phyloP scores from a whole-genome alignment of 23 tunicate genomes.

The Phallusia fumigata region DNA sequence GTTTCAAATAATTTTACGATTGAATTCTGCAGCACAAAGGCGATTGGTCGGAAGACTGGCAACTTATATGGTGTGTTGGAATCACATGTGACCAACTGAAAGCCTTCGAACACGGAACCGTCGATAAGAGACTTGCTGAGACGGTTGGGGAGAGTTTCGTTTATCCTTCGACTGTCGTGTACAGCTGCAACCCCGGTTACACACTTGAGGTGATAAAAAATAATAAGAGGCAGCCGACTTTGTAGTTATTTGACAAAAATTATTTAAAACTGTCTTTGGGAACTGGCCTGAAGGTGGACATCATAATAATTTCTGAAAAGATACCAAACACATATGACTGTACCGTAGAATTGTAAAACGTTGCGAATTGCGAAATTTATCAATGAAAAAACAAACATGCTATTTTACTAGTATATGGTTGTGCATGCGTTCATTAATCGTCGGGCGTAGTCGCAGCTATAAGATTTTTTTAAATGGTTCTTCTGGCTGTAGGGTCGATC shows the following conservation, averaged over 20 bases:
- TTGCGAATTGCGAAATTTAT: no score
- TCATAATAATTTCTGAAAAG: no score
- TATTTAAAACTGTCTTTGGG: no score
- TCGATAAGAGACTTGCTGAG: conserved; percentile 16
- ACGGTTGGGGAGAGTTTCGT: background rate
- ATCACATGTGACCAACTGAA: conserved; percentile 48
- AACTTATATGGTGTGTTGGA: conserved; percentile 37
- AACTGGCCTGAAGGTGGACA: no score
- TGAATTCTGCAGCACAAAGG: conserved; percentile 35
- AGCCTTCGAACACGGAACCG: conserved; percentile 32
- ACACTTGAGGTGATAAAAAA: conserved; percentile 45
- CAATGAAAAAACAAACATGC: background rate
- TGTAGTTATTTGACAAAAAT: no score
- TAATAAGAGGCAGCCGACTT: background rate
- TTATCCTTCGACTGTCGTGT: conserved; percentile 34
- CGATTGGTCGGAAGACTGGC: conserved; percentile 31
- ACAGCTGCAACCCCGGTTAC: conserved; percentile 76
- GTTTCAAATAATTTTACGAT: no score
- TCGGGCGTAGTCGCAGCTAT: no score
- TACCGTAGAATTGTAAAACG: no score
- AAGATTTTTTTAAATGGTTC: background rate
- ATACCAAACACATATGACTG: no score
- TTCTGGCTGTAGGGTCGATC: conserved; percentile 55
- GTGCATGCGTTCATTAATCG: background rate
- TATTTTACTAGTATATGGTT: background rate